These are phyloP conservation scores for Lomographa bimaculata DNA, from an alignment of 2,888 invertebrate species.

Conservation along the genomic window DNA sequence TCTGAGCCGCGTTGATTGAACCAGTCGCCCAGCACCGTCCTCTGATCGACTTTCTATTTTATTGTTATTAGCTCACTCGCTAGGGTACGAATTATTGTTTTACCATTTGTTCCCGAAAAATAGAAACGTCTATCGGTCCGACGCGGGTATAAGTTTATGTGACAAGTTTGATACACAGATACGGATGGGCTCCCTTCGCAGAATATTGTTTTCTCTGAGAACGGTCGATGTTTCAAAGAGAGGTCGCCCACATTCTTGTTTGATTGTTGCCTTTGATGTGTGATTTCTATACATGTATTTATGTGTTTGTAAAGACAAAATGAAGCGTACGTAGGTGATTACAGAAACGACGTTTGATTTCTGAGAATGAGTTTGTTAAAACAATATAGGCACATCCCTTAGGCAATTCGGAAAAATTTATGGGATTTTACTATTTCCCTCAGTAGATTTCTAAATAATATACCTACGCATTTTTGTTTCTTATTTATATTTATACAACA, in stretches of 20 bases:
- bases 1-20: slow-evolving; percentile 82
- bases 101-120: slow-evolving; percentile 76
- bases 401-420: no score
- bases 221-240: slow-evolving; percentile 22
- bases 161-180: slow-evolving; percentile 43
- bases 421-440: no score
- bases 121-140: slow-evolving; percentile 49
- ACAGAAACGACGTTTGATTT: no score
- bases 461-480: no score
- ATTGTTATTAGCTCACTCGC: slow-evolving; percentile 80
- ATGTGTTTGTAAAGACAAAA: no score
- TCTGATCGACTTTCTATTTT: slow-evolving; percentile 81
- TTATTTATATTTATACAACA: no score
- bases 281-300: not conserved
- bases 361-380: no score
- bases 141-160: slow-evolving; percentile 54
- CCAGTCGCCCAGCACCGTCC: slow-evolving; percentile 72
- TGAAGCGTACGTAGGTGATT: no score
- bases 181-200: slow-evolving; percentile 29
- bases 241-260: slow-evolving; percentile 17
- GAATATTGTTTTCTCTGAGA: slow-evolving; percentile 32
- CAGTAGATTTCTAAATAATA: no score
- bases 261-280: slow-evolving; percentile 5
- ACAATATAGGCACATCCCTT: no score
- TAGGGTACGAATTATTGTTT: slow-evolving; percentile 82